Base-by-base conservation (phyloP, 2,888 invertebrate genomes). In the Acanthococcus lagerstroemiae region DNA sequence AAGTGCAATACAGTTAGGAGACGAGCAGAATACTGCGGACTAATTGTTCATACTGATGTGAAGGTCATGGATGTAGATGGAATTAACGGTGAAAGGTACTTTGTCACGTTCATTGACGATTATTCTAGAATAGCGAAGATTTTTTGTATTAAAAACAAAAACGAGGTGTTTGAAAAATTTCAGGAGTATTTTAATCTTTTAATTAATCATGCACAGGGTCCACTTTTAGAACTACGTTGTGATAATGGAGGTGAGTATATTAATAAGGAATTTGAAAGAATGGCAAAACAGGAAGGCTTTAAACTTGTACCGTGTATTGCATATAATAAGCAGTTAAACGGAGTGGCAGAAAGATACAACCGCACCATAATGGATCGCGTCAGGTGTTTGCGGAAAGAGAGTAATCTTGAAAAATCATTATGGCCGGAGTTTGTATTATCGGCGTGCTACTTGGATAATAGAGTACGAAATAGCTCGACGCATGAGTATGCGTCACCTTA, bases 401-500 rank as follows among this genome's bases (percentile, higher is more conserved):
- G 50, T 17, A 61, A 61, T 27, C 5, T 61, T 7, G 50, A 61
- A 9, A 46, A 50, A 22, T 26, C 27, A 61, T 61, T 27, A 57
- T 69, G 68, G 65, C 55, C 63, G 1, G 63, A 63, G 55, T 55
- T 67, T 4, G 55, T 67, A 5, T 7, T 17, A 1, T 25, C 60
- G 1, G 67, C 67, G 1, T 45, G 27, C 6, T 66, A 66, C 21
- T 24, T 66, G 22, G 66, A 66, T 19, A 69, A 69, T 27, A 50
- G 68, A 37, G 50, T 57, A 7, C 50, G 60, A 15, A 60, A 67
- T 15, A 68, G 60, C 26, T 17, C 27, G 4, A 69, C 69, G 7
- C 45, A 54, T 15, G 67, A 71, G 68, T 65, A 22, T 68, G 72
- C 68, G 70, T 70, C 70, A 68, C 72, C 66, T 70, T 72, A 61